Conservation (phyloP, 2,888 invertebrate genomes). For the Shargacucullia verbasci region DNA sequence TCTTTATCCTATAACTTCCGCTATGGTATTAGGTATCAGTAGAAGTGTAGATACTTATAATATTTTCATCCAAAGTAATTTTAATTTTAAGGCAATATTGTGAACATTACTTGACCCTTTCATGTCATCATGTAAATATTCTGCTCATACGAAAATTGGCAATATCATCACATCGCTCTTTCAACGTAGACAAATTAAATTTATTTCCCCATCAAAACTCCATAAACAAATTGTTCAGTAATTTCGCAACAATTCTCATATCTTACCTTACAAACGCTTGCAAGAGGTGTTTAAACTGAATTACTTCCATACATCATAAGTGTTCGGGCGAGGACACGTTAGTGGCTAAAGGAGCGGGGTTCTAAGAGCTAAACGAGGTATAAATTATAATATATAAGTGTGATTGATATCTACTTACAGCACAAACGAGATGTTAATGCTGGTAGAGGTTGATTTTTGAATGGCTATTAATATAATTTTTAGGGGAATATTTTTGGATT, state of each 20-base stretch:
- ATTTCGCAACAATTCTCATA: slow-evolving; percentile 62
- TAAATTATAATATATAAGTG: slow-evolving; percentile 46
- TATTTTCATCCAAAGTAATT: too few species aligned
- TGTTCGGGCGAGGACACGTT: slow-evolving; percentile 20
- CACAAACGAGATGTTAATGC: slow-evolving; percentile 39
- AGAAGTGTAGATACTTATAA: too few species aligned
- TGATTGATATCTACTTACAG: slow-evolving; percentile 53
- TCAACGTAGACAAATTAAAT: slow-evolving; percentile 48
- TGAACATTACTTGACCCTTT: slow-evolving; percentile 7
- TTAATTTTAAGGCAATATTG: slow-evolving; percentile 3
- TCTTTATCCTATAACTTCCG: too few species aligned
- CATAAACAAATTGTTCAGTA: slow-evolving; percentile 53
- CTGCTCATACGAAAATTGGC: slow-evolving; percentile 29
- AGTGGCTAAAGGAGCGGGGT: slow-evolving; percentile 23
- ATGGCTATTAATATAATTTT: too few species aligned
- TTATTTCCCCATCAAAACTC: slow-evolving; percentile 44
- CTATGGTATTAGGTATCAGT: too few species aligned
- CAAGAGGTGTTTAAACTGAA: slow-evolving; percentile 64
- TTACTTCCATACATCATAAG: slow-evolving; percentile 66
- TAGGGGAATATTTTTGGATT: too few species aligned
- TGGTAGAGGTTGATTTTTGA: slow-evolving; percentile 24
- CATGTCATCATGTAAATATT: slow-evolving; percentile 4
- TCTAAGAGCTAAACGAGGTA: slow-evolving; percentile 39
- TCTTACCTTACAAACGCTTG: slow-evolving; percentile 46
- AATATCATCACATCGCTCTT: slow-evolving; percentile 15